phyloP scores from a whole-genome alignment of 2,113 vertebrate species.

The Ceyx cyanopectus region DNA sequence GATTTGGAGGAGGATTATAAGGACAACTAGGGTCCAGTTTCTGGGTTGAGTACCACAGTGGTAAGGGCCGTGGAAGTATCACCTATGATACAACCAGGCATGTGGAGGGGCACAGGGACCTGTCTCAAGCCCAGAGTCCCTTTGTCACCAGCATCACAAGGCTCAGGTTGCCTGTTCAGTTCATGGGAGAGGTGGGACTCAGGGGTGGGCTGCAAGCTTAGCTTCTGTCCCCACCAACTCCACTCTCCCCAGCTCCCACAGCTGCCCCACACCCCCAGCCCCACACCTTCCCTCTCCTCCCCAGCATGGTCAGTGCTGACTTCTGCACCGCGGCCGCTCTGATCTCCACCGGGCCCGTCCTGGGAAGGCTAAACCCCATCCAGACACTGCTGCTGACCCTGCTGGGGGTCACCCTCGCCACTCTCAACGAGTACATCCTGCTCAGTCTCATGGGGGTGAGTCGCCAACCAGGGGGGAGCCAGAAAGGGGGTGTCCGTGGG shows the following conservation, averaged over 20 bases:
- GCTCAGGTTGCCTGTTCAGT: not conserved
- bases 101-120: not conserved
- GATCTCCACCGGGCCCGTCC: conserved; percentile 87
- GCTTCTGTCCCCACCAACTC: rapidly evolving
- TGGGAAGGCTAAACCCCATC: conserved; percentile 87
- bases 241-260: rapidly evolving
- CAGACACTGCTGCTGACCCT: conserved; percentile 89
- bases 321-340: conserved; percentile 88
- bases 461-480: rapidly evolving
- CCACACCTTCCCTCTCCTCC: not conserved
- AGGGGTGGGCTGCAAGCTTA: not conserved
- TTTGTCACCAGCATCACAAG: not conserved
- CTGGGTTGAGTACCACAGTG: not conserved
- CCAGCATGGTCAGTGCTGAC: conserved; percentile 91
- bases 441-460: conserved; percentile 82
- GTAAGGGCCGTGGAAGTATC: not conserved
- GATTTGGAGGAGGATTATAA: not conserved
- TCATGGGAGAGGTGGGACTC: not conserved
- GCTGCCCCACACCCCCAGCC: rapidly evolving
- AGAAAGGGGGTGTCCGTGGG: rapidly evolving
- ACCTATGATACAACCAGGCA: rapidly evolving
- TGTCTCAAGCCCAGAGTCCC: not conserved
- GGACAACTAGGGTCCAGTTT: not conserved
- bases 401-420: conserved; percentile 85
- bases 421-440: conserved; percentile 86